phyloP scores from a whole-genome alignment of 2,113 vertebrate genomes.

The Hemiprocne comata region DNA sequence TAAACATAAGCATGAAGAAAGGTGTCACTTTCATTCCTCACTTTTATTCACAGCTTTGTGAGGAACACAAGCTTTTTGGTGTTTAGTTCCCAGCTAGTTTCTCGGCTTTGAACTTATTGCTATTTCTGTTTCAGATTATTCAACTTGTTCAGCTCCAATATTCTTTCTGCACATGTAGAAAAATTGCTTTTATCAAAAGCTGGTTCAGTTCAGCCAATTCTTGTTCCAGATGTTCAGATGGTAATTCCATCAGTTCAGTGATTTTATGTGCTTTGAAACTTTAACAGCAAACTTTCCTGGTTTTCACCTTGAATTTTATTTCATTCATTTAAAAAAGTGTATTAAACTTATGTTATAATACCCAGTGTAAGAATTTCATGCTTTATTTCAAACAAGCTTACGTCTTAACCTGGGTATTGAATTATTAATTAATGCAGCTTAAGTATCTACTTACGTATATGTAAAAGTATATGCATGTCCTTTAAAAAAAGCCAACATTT shows the following conservation, averaged over 20 bases:
- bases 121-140: constrained; percentile 46
- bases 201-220: constrained; percentile 3
- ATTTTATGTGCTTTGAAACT: constrained; percentile 13
- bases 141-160: neutral
- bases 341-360: neutral
- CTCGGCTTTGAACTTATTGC: neutral
- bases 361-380: neutral
- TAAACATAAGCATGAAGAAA: neutral
- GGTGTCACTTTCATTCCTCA: neutral
- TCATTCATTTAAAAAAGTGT: neutral
- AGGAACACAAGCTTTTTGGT: neutral
- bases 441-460: neutral
- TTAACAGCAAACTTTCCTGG: neutral
- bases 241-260: neutral
- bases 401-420: neutral
- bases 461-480: neutral
- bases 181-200: constrained; percentile 43
- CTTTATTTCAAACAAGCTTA: neutral
- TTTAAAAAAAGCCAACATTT: neutral
- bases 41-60: neutral
- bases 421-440: neutral
- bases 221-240: constrained; percentile 35
- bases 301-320: constrained; percentile 7
- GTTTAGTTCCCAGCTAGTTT: neutral
- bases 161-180: constrained; percentile 28